Evolutionary conservation across 2,888 invertebrate genomes (phyloP), one percentile per base, ranked within the genome.

Genomic region (Pheosia gnoma): DNA sequence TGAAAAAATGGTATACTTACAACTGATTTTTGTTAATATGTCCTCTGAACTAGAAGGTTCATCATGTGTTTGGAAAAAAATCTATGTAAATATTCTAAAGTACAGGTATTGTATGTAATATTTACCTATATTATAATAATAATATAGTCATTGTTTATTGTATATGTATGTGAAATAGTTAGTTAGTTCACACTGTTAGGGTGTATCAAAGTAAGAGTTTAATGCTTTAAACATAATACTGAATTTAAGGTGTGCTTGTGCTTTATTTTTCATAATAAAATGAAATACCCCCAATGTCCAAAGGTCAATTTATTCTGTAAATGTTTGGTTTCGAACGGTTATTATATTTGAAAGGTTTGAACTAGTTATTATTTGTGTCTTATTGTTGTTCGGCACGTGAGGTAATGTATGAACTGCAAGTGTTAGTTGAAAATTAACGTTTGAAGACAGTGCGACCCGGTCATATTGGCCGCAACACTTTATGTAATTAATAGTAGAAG

Each of bases 401-500:
- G 3, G 5, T 41, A n/a, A 39, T 45, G 43, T 7, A 10, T 45
- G 10, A 45, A 8, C 9, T 45, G n/a, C n/a, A n/a, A 5, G n/a
- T 47, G 25, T 47, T 5, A 47, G 47, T 47, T 47, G 25, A 13
- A 49, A 1, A 3, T 3, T 61, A 55, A 51, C 61, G 57, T 59
- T 60, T 58, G 60, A 57, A 8, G 52, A 59, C 68, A 61, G 68
- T 65, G 62, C 62, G 62, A 67, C 65, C 41, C 60, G 70, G 62
- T 65, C 64, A 61, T 72, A 65, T 72, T 70, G 67, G 63, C 70
- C 63, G 61, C 66, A 10, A 60, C 58, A 63, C 70, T 70, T 63
- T 65, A 59, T 59, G 69, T 70, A 66, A 65, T 68, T 67, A 68
- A 60, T 60, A 13, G 45, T 73, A 72, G 64, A 66, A 59, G 64